These are phyloP conservation scores for Ceramica pisi DNA, from an alignment of 2,888 invertebrate genomes.

Conservation along the genomic window DNA sequence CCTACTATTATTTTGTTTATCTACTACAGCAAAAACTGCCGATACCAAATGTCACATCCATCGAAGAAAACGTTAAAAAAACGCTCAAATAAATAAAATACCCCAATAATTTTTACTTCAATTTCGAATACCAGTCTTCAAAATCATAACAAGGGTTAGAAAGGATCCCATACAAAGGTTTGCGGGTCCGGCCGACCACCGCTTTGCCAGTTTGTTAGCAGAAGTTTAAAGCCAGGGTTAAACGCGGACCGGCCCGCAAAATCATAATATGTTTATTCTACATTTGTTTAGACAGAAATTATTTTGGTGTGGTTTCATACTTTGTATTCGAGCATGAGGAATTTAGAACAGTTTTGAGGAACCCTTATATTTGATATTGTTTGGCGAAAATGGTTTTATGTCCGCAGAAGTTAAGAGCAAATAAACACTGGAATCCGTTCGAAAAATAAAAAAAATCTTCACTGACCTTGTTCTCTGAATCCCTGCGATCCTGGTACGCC, in stretches of 20 bases:
- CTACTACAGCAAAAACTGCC: neutral
- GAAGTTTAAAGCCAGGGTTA: conserved; percentile 79
- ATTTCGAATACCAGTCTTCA: conserved; percentile 65
- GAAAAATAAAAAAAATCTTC: neutral
- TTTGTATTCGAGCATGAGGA: conserved; percentile 39
- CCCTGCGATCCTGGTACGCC: conserved; percentile 85
- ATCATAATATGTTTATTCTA: conserved; percentile 79
- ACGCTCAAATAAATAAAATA: conserved; percentile 44
- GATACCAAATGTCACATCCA: conserved; percentile 1
- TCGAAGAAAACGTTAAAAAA: conserved; percentile 20
- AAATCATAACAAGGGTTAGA: conserved; percentile 79
- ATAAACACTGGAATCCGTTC: neutral
- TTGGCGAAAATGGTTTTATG: neutral
- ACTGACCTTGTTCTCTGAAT: conserved; percentile 85
- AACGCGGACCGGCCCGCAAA: conserved; percentile 73
- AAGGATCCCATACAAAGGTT: conserved; percentile 76
- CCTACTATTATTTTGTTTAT: neutral
- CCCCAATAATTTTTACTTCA: conserved; percentile 63
- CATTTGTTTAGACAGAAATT: conserved; percentile 77
- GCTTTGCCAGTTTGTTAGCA: conserved; percentile 77
- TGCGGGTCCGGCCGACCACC: conserved; percentile 74
- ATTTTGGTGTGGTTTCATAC: conserved; percentile 64
- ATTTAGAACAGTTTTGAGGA: conserved; percentile 58
- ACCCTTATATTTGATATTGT: conserved; percentile 25
- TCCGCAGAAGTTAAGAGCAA: neutral